phyloP scores from a whole-genome alignment of 2,888 invertebrate species.

The Drosophila engyochracea region DNA sequence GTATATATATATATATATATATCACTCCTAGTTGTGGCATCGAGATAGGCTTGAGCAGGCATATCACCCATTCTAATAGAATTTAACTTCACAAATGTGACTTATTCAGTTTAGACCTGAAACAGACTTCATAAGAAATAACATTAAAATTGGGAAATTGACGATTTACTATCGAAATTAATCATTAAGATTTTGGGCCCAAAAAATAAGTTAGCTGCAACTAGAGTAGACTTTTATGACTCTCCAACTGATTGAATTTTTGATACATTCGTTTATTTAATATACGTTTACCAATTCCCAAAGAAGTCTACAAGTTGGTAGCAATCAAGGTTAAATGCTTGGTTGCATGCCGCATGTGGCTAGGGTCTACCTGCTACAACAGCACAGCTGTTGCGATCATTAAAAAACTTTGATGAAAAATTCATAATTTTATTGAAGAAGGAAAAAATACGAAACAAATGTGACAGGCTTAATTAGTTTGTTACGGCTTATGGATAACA shows the following conservation, averaged over 20 bases:
- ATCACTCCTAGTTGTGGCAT: background rate
- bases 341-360: slow-evolving; percentile 18
- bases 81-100: background rate
- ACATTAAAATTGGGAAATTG: background rate
- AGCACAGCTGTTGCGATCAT: slow-evolving; percentile 46
- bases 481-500: slow-evolving; percentile 34
- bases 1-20: too few species aligned
- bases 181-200: background rate
- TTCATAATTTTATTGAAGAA: slow-evolving; percentile 39
- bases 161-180: background rate
- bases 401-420: slow-evolving; percentile 42
- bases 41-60: background rate
- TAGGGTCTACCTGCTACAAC: slow-evolving; percentile 23
- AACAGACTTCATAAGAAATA: background rate
- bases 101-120: background rate
- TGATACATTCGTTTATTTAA: background rate
- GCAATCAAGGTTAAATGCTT: slow-evolving; percentile 16
- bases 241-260: background rate
- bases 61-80: background rate
- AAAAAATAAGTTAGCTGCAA: background rate
- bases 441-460: slow-evolving; percentile 11
- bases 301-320: background rate
- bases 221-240: background rate
- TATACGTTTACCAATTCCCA: background rate
- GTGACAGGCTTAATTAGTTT: slow-evolving; percentile 63